phyloP scores from a whole-genome alignment of 2,888 invertebrate species.

The Drosophila hamatofila region DNA sequence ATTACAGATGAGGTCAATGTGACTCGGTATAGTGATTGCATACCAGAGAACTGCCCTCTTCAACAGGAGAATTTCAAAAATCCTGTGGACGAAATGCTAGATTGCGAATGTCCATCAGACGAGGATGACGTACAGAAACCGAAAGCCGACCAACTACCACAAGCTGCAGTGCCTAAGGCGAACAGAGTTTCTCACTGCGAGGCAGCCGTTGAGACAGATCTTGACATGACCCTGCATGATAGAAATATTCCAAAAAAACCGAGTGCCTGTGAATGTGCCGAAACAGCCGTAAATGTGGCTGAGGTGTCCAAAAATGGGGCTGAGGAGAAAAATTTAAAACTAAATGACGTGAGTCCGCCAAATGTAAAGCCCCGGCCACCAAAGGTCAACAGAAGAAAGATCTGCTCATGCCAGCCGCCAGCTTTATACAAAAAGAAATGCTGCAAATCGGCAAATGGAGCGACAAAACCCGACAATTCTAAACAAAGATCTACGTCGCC shows the following conservation, averaged over 20 bases:
- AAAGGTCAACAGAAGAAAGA: background rate
- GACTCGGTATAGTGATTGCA: background rate
- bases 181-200: conserved; percentile 11
- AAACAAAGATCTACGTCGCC: conserved; percentile 13
- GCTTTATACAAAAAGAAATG: background rate
- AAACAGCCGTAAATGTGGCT: no score
- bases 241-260: background rate
- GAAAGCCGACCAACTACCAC: background rate
- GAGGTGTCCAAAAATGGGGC: no score
- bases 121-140: conserved; percentile 4
- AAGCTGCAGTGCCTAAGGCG: no score
- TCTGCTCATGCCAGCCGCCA: conserved; percentile 26
- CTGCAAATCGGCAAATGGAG: background rate
- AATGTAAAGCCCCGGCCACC: background rate
- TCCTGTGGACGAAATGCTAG: conserved; percentile 5
- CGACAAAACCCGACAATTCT: background rate
- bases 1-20: background rate
- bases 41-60: background rate
- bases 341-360: background rate
- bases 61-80: background rate
- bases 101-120: conserved; percentile 17
- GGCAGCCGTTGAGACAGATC: conserved; percentile 41
- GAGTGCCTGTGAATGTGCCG: background rate
- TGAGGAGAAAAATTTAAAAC: background rate
- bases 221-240: conserved; percentile 40